phyloP scores from a whole-genome alignment of 1,140 invertebrate genomes.

The Thrips palmi region DNA sequence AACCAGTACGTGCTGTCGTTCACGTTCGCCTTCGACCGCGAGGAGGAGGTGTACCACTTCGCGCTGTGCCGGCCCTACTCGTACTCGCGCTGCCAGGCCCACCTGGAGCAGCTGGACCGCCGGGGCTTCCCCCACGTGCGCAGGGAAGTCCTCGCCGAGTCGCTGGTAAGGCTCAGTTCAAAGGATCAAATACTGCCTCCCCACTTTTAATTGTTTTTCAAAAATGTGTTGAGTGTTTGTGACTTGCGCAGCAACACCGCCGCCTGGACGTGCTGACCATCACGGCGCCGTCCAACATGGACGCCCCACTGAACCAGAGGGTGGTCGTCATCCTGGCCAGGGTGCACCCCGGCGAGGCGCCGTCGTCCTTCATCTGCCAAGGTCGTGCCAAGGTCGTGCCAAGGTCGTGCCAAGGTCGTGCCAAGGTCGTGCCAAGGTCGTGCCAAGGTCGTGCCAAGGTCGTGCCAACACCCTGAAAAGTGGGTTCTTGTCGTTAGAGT shows the following conservation, averaged over 20 bases:
- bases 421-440: too few species aligned
- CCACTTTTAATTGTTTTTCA: neutral
- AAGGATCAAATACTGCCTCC: neutral
- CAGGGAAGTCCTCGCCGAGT: slow-evolving; percentile 46
- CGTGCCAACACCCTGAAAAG: too few species aligned
- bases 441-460: too few species aligned
- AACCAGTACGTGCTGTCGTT: slow-evolving; percentile 88
- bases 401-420: too few species aligned
- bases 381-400: too few species aligned
- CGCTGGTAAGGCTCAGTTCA: slow-evolving; percentile 38
- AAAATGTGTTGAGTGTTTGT: slow-evolving; percentile 11
- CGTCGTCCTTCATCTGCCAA: slow-evolving; percentile 85
- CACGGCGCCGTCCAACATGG: slow-evolving; percentile 30
- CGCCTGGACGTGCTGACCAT: slow-evolving; percentile 77
- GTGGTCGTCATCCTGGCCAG: slow-evolving; percentile 63
- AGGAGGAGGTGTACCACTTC: slow-evolving; percentile 87
- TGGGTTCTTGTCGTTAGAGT: too few species aligned
- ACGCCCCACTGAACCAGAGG: slow-evolving; percentile 33
- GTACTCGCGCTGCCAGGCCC: slow-evolving; percentile 72
- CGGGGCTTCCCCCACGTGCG: slow-evolving; percentile 36
- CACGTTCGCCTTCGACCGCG: slow-evolving; percentile 83
- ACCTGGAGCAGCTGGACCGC: slow-evolving; percentile 58
- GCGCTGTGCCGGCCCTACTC: slow-evolving; percentile 84
- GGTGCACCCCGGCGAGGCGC: slow-evolving; percentile 83
- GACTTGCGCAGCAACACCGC: slow-evolving; percentile 59